Evolutionary conservation across 92 coral and sea anemone species (phyloP).

Genomic region (Actinostola sp.): DNA sequence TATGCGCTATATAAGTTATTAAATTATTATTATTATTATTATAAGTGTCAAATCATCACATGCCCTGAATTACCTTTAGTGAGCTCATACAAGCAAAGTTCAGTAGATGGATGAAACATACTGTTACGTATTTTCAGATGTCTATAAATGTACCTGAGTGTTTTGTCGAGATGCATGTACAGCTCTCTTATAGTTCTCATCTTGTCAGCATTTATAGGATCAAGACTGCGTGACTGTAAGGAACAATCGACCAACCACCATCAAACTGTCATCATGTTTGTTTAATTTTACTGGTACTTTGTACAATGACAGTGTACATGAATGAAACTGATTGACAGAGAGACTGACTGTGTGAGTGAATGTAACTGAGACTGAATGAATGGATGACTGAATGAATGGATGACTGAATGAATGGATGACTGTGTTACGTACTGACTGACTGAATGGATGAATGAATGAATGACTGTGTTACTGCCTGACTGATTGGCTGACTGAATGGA

Average conservation of each 20-base stretch:
- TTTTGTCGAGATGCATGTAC: slow-evolving; percentile 78
- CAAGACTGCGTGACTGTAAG: slow-evolving; percentile 80
- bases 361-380: not conserved
- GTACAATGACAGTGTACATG: not conserved
- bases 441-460: not conserved
- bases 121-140: not conserved
- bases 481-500: too few species aligned
- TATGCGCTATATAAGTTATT: too few species aligned
- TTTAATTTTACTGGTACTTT: too few species aligned
- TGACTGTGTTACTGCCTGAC: too few species aligned
- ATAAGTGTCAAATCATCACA: too few species aligned
- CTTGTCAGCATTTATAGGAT: slow-evolving; percentile 76
- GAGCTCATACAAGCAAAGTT: not conserved
- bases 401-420: slow-evolving; percentile 3
- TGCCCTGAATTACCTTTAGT: not conserved
- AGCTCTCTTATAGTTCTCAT: slow-evolving; percentile 82
- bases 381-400: not conserved
- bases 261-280: too few species aligned
- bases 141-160: slow-evolving; percentile 60
- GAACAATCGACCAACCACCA: not conserved
- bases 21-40: too few species aligned
- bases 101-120: not conserved
- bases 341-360: not conserved
- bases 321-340: not conserved
- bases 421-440: too few species aligned